Percentiles rank a stretch among this genome's conserved stretches.
Conservation (phyloP, 2,888 invertebrate genomes). For the Rhopalosiphum nymphaeae region DNA sequence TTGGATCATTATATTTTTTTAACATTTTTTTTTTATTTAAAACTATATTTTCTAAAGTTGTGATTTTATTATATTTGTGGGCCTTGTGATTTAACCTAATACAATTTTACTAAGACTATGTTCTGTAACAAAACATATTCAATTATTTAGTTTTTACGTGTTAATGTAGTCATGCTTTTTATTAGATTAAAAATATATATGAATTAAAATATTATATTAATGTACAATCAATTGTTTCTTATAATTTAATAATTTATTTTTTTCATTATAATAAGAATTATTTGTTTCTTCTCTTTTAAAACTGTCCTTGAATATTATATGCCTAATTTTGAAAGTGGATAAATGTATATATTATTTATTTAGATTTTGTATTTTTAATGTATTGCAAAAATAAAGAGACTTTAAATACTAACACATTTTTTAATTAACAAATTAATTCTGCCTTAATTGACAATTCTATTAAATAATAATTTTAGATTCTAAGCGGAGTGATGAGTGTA, state of each 20-base stretch:
- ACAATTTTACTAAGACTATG: not conserved
- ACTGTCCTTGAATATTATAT: not conserved
- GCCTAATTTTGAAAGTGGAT: not conserved
- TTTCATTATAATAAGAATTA: slow-evolving; percentile 1
- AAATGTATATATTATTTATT: not conserved
- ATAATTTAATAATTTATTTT: not conserved
- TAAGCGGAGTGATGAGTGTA: no score
- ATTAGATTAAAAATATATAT: slow-evolving; percentile 1
- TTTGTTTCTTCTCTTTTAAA: slow-evolving; percentile 23
- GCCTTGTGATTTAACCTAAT: slow-evolving; percentile 42
- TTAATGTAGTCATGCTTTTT: slow-evolving; percentile 46
- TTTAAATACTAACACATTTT: not conserved
- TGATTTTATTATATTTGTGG: slow-evolving; percentile 24
- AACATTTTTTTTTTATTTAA: slow-evolving; percentile 16
- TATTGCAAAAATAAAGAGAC: slow-evolving; percentile 20
- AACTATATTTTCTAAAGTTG: slow-evolving; percentile 22
- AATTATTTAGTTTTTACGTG: slow-evolving; percentile 47
- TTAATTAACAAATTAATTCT: not conserved
- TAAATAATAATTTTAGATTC: not conserved
- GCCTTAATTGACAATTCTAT: not conserved
- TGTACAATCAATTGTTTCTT: slow-evolving; percentile 1
- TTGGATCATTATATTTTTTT: slow-evolving; percentile 38
- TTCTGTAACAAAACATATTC: not conserved
- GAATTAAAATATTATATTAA: not conserved
- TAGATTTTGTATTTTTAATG: slow-evolving; percentile 31